phyloP scores from a whole-genome alignment of 2,888 invertebrate genomes.

The Athetis lepigone region DNA sequence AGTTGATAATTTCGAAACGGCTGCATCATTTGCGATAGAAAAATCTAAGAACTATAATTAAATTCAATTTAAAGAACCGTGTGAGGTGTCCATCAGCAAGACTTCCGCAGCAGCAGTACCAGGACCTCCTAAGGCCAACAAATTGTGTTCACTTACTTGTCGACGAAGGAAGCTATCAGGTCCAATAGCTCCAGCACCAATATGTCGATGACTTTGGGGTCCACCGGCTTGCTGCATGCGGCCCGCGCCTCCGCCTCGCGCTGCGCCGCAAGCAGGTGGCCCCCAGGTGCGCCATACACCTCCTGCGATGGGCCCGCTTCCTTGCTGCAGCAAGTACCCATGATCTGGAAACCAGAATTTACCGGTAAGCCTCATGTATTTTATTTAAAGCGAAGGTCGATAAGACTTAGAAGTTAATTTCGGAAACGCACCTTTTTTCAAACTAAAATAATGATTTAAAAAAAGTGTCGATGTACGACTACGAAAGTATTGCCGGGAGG shows the following conservation, averaged over 20 bases:
- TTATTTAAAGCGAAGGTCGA: too few species aligned
- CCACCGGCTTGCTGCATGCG: slow-evolving; percentile 65
- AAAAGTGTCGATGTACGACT: too few species aligned
- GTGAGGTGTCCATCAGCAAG: too few species aligned
- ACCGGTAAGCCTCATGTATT: background rate
- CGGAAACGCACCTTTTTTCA: too few species aligned
- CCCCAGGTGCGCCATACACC: slow-evolving; percentile 78
- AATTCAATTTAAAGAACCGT: too few species aligned
- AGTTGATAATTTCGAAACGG: too few species aligned
- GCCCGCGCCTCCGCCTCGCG: slow-evolving; percentile 60
- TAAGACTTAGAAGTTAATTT: too few species aligned
- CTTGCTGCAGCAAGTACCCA: slow-evolving; percentile 95
- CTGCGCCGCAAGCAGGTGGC: slow-evolving; percentile 58
- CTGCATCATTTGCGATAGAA: too few species aligned
- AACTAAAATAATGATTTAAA: too few species aligned
- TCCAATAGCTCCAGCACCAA: slow-evolving; percentile 95
- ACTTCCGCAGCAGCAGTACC: too few species aligned
- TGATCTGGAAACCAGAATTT: slow-evolving; percentile 76
- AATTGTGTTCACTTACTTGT: slow-evolving; percentile 90
- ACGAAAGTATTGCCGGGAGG: too few species aligned
- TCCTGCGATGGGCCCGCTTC: slow-evolving; percentile 91
- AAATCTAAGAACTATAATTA: too few species aligned
- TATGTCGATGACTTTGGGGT: slow-evolving; percentile 91
- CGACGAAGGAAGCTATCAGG: slow-evolving; percentile 95
- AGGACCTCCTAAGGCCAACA: background rate